phyloP scores from a whole-genome alignment of 2,113 vertebrate species.

The Gracilinanus agilis region DNA sequence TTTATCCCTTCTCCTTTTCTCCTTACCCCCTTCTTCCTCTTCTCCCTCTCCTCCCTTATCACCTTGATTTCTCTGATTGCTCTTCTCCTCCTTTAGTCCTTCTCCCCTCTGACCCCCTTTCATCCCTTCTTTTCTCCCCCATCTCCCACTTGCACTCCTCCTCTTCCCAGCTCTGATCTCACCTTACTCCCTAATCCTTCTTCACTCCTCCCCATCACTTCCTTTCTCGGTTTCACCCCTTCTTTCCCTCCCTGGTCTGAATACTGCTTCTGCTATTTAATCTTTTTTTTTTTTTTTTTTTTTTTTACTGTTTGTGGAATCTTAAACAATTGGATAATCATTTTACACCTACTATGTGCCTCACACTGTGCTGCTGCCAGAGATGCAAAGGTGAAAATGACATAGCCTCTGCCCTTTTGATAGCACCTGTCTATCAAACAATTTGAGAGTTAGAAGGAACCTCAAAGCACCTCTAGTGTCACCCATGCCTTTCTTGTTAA shows the following conservation, averaged over 20 bases:
- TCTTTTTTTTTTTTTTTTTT: neutral
- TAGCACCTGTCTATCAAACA: neutral
- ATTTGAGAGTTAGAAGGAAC: neutral
- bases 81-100: no score
- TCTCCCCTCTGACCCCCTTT: no score
- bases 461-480: neutral
- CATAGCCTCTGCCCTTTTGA: neutral
- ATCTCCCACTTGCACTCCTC: no score
- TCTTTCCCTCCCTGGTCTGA: neutral
- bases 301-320: neutral
- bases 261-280: neutral
- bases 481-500: neutral
- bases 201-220: no score
- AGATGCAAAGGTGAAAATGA: neutral
- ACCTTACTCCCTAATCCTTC: neutral
- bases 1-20: neutral
- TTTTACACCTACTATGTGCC: neutral
- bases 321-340: neutral
- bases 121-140: no score
- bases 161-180: no score
- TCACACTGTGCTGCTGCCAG: no score
- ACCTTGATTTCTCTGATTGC: neutral
- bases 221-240: no score
- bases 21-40: no score
- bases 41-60: neutral